Evolutionary conservation across 92 coral and sea anemone species (phyloP).

Genomic region (Blastomussa wellsi): DNA sequence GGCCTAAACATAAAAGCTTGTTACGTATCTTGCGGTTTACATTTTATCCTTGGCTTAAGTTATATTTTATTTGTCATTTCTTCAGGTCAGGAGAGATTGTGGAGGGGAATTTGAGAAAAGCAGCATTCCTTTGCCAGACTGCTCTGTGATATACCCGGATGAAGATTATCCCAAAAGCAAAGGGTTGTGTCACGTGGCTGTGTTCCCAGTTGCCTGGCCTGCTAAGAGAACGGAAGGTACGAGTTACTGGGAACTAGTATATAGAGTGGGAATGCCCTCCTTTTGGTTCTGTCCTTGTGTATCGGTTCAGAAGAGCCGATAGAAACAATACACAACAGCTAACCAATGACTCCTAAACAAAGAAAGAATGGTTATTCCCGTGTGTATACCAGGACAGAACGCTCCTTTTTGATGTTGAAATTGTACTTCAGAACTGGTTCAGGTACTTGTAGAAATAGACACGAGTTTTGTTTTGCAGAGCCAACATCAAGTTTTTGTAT

Average conservation of each 20-base stretch:
- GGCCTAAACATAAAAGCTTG: too few relatives aligned
- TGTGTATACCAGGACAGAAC: too few relatives aligned
- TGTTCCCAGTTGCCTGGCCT: slow-evolving; percentile 68
- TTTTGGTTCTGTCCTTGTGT: too few relatives aligned
- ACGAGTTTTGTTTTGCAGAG: too few relatives aligned
- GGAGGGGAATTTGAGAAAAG: slow-evolving; percentile 37
- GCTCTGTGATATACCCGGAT: slow-evolving; percentile 57
- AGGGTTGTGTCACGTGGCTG: slow-evolving; percentile 50
- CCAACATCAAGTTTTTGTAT: too few relatives aligned
- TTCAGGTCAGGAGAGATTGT: slow-evolving; percentile 49
- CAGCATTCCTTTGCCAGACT: slow-evolving; percentile 46
- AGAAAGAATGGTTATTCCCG: too few relatives aligned
- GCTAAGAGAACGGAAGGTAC: slow-evolving; percentile 11
- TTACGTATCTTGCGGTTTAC: too few relatives aligned
- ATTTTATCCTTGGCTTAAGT: too few relatives aligned
- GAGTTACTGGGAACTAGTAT: not conserved
- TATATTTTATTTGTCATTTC: not conserved
- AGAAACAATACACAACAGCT: too few relatives aligned
- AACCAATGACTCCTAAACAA: too few relatives aligned
- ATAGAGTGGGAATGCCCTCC: not conserved
- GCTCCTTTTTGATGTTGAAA: not conserved
- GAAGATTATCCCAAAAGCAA: slow-evolving; percentile 20
- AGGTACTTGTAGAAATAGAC: too few relatives aligned
- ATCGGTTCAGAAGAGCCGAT: too few relatives aligned
- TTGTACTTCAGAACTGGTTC: not conserved